Base-by-base conservation (phyloP, 2,797 vertebrate species). In the Danio jaintianensis region DNA sequence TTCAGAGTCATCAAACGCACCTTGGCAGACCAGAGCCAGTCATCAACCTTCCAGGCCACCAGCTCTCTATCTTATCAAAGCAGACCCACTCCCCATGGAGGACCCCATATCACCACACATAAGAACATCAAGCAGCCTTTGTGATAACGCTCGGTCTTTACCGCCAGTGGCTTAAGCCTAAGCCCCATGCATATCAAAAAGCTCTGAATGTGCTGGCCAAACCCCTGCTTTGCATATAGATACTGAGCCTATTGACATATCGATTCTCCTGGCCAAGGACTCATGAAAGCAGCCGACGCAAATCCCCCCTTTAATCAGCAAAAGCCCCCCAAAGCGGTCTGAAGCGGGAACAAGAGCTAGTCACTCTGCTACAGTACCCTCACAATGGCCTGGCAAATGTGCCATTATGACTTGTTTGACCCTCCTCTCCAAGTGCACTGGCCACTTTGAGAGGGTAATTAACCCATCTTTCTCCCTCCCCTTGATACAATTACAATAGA, bases 371-470 rank as follows among this genome's bases (percentile, higher is more conserved):
- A 77, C 76, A 53, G 74, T 62, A 56, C 69, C 7, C 56, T 43
- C 53, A 79, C 82, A 75, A 79, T 79, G 69, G 81, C 73, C 83
- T 82, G 76, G 83, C 81, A 86, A 85, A 82, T 79, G 76, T 40
- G 6, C 66, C 77, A 80, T 85, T 80, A 85, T 82, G 80, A 71
- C 74, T 50, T 63, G 73, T 59, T 45, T 79, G 79, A 79, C 76
- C 79, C 59, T 73, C 73, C 80, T 68, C 75, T 78, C 53, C 67
- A 75, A 82, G 79, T 76, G 77, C 77, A 59, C 66, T 59, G 83
- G 58, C 72, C 77, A 85, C 83, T 82, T 80, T 77, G 77, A 69
- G 72, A 82, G 75, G 50, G 79, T 78, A 83, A 86, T 86, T 85
- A 86, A 84, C 85, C 85, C 77, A 72, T 80, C 72, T 64, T 82